phyloP scores from a whole-genome alignment of 2,113 vertebrate genomes.

The Takifugu flavidus region DNA sequence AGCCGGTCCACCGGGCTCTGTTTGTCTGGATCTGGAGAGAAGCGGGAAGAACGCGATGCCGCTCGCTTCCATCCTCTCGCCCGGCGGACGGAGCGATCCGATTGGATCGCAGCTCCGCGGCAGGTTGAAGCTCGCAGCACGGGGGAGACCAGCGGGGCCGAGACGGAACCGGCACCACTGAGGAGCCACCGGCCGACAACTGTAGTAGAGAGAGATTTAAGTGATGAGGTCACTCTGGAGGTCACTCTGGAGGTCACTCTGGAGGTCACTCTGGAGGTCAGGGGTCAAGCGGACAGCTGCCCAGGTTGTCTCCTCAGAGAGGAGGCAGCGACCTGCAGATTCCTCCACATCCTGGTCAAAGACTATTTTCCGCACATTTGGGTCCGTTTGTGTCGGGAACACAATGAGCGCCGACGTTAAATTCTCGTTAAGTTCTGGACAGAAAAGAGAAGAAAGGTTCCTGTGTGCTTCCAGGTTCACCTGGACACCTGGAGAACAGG shows the following conservation, averaged over 20 bases:
- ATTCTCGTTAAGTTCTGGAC: no score
- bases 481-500: no score
- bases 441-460: no score
- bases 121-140: constrained; percentile 40
- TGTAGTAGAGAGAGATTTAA: no score
- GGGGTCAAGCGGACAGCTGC: neutral
- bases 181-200: no score
- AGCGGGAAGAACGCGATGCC: constrained; percentile 39
- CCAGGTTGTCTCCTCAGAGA: constrained; percentile 30
- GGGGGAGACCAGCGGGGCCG: constrained; percentile 21
- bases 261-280: no score
- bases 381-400: no score
- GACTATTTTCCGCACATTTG: no score
- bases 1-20: constrained; percentile 39
- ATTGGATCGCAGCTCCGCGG: constrained; percentile 25
- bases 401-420: no score
- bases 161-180: no score
- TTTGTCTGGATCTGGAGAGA: constrained; percentile 44
- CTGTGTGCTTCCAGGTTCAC: no score
- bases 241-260: constrained; percentile 7
- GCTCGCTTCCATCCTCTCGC: constrained; percentile 25
- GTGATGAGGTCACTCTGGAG: constrained; percentile 15
- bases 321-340: constrained; percentile 34
- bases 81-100: constrained; percentile 47
- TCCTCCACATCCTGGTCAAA: no score